Percentiles rank a stretch among this genome's conserved stretches.
Conservation (phyloP, 2,888 invertebrate genomes). For the Erebia ligea region DNA sequence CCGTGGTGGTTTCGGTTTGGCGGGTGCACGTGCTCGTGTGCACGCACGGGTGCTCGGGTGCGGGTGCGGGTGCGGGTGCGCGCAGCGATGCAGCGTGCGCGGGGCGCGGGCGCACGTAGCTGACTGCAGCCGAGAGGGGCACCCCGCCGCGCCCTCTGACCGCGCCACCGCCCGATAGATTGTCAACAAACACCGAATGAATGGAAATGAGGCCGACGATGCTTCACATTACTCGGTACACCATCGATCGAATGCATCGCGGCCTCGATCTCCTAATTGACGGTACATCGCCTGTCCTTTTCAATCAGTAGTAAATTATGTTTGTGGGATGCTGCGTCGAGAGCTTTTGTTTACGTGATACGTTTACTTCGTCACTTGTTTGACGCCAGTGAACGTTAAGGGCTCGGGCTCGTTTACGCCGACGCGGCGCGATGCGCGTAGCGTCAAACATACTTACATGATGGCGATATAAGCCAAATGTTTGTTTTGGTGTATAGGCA, state of each 20-base stretch:
- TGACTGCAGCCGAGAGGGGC: conserved; percentile 58
- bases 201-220: conserved; percentile 69
- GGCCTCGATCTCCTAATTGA: conserved; percentile 41
- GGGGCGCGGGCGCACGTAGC: conserved; percentile 64
- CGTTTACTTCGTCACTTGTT: conserved; percentile 18
- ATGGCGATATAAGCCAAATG: too few relatives aligned
- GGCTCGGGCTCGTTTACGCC: too few relatives aligned
- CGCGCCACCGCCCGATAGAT: conserved; percentile 61
- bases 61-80: conserved; percentile 40
- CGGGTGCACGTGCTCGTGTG: conserved; percentile 39
- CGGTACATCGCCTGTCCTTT: conserved; percentile 30
- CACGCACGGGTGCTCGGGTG: conserved; percentile 19
- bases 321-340: conserved; percentile 22
- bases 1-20: conserved; percentile 9
- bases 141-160: conserved; percentile 61
- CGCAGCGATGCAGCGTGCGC: conserved; percentile 51
- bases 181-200: conserved; percentile 75
- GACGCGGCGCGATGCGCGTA: too few relatives aligned
- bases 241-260: conserved; percentile 49
- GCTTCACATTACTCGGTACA: conserved; percentile 49
- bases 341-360: conserved; percentile 24
- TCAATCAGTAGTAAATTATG: conserved; percentile 28
- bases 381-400: not conserved
- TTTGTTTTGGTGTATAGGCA: too few relatives aligned
- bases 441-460: too few relatives aligned